phyloP scores from a whole-genome alignment of 2,888 invertebrate genomes.

The Drosophila yooni region DNA sequence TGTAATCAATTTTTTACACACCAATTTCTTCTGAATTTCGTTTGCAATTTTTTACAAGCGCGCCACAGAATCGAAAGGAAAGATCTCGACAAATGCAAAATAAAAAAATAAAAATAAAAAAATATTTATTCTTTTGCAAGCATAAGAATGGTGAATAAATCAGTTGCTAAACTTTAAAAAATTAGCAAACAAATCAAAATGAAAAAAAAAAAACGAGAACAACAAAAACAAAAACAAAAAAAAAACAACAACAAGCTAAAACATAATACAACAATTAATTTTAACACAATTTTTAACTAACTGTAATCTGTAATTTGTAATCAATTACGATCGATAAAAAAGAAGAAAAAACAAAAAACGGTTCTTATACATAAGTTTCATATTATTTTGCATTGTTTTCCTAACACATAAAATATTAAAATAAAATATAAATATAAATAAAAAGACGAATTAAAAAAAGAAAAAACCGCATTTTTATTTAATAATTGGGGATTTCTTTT shows the following conservation, averaged over 20 bases:
- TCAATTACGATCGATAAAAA: conserved; percentile 50
- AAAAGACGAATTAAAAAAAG: conserved; percentile 57
- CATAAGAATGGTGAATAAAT: conserved; percentile 28
- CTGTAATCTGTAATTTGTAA: conserved; percentile 59
- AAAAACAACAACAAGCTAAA: conserved; percentile 14
- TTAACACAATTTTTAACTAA: conserved; percentile 64
- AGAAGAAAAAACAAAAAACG: conserved; percentile 32
- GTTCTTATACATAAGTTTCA: conserved; percentile 74
- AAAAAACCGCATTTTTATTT: neutral
- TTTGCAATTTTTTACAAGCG: conserved; percentile 53
- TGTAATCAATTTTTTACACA: conserved; percentile 24
- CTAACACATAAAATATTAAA: conserved; percentile 67
- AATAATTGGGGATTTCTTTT: neutral
- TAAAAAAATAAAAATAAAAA: conserved; percentile 26
- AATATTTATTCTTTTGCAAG: conserved; percentile 30
- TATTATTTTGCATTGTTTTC: conserved; percentile 77
- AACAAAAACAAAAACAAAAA: conserved; percentile 22
- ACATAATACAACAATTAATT: conserved; percentile 39
- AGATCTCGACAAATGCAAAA: conserved; percentile 67
- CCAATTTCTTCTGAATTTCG: conserved; percentile 29
- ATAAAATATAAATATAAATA: conserved; percentile 65
- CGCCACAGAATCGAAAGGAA: conserved; percentile 55
- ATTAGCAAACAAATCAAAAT: conserved; percentile 40
- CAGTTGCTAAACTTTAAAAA: conserved; percentile 36
- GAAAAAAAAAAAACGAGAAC: conserved; percentile 13